Evolutionary conservation across 2,113 vertebrate species (phyloP).

Genomic region (Ellobius talpinus): DNA sequence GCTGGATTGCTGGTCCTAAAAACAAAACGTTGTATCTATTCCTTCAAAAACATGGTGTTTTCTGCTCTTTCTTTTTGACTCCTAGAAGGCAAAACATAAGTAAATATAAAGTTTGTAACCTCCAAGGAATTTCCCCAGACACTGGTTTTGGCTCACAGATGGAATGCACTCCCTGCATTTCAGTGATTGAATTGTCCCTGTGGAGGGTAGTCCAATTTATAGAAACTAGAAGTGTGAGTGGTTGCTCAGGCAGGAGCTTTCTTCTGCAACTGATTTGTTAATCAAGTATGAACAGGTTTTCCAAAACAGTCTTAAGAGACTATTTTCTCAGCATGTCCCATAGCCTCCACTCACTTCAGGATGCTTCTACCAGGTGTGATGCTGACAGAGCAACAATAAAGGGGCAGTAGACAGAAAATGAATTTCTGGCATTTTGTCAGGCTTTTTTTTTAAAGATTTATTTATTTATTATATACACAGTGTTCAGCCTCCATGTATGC

Average conservation of each 20-base stretch:
- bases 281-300: constrained; percentile 10
- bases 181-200: neutral
- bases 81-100: constrained; percentile 32
- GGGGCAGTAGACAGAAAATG: neutral
- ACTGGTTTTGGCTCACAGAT: neutral
- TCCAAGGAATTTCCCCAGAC: neutral
- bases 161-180: neutral
- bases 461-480: too few species aligned
- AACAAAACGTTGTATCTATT: constrained; percentile 7
- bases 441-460: too few species aligned
- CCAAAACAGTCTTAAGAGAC: constrained; percentile 39
- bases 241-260: neutral
- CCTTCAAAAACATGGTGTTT: constrained; percentile 16
- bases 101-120: constrained; percentile 2
- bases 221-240: constrained; percentile 24
- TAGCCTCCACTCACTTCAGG: neutral
- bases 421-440: constrained; percentile 1
- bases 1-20: neutral
- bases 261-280: constrained; percentile 10
- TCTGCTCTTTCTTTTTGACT: constrained; percentile 46
- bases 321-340: neutral
- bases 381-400: neutral
- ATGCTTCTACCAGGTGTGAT: neutral
- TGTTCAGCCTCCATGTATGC: too few species aligned
- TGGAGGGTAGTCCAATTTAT: neutral